Evolutionary conservation across 2,888 invertebrate genomes (phyloP).

Genomic region (Thysanoteuthis rhombus): DNA sequence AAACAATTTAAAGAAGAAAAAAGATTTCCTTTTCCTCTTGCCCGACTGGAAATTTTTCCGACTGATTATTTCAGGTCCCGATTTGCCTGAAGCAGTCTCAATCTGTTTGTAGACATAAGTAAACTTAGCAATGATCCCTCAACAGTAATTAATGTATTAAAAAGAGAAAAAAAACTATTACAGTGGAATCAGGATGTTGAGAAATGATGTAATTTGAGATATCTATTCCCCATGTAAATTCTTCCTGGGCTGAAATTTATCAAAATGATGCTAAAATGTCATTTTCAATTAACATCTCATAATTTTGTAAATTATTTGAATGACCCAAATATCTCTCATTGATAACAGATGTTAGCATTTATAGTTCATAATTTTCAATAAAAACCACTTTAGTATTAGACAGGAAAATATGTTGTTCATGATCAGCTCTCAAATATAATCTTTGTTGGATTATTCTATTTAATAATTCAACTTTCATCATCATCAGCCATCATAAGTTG

Average conservation of each 20-base stretch:
- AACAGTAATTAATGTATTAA: neutral
- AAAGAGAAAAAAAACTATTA: neutral
- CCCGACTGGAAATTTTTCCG: neutral
- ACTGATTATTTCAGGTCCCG: neutral
- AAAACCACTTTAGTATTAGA: neutral
- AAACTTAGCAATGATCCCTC: neutral
- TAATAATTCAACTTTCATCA: too few relatives aligned
- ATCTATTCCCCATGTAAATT: neutral
- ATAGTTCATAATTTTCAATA: neutral
- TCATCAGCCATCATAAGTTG: too few relatives aligned
- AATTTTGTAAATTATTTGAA: neutral
- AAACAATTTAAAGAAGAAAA: neutral
- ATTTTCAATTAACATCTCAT: neutral
- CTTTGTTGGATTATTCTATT: too few relatives aligned
- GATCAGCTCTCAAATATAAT: too few relatives aligned
- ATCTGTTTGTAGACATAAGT: neutral
- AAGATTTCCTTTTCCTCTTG: neutral
- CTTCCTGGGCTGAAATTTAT: neutral
- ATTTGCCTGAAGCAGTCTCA: neutral
- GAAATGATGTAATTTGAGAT: neutral
- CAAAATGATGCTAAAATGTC: slow-evolving; percentile 12
- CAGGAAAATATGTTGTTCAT: too few relatives aligned
- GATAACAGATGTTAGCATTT: neutral
- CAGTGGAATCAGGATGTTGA: slow-evolving; percentile 12
- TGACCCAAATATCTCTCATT: slow-evolving; percentile 12